Conservation (phyloP, 2,797 vertebrate genomes). For the Florisuga fusca region DNA sequence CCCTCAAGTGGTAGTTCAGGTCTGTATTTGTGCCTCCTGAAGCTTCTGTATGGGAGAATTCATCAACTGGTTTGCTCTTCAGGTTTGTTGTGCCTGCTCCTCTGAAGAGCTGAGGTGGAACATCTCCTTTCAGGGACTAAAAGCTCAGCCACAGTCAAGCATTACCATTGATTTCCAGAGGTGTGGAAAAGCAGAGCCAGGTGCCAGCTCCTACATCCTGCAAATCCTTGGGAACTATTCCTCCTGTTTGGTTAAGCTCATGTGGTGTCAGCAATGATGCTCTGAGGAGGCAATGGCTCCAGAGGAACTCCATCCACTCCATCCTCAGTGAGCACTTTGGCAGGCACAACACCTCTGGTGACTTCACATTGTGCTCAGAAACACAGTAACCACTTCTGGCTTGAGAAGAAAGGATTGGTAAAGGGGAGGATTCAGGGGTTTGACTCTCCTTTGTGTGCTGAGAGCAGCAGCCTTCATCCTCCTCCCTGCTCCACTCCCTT, state of each 20-base stretch:
- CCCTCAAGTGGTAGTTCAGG: neutral
- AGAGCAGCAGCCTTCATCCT: neutral
- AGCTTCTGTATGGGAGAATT: neutral
- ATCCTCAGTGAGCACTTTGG: neutral
- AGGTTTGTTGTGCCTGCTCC: neutral
- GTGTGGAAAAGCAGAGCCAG: neutral
- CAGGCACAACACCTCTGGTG: constrained; percentile 39
- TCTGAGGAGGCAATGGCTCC: constrained; percentile 26
- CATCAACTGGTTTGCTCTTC: neutral
- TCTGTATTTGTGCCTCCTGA: neutral
- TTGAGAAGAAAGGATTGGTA: constrained; percentile 42
- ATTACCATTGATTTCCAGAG: neutral
- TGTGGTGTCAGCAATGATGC: constrained; percentile 8
- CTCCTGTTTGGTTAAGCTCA: constrained; percentile 18
- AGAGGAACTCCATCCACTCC: neutral
- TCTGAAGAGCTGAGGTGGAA: neutral
- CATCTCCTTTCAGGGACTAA: neutral
- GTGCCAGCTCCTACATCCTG: neutral
- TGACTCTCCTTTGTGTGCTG: neutral
- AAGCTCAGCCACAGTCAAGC: neutral
- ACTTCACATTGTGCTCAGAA: constrained; percentile 33
- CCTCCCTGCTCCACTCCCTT: neutral
- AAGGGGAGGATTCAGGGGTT: neutral
- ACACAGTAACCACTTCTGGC: constrained; percentile 44
- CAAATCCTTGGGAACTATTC: constrained; percentile 48